A percentile compares a stretch with the other conserved stretches of the same genome.
These are phyloP conservation scores for Opisthograptis luteolata DNA, from an alignment of 2,888 invertebrate species.

Conservation along the genomic window DNA sequence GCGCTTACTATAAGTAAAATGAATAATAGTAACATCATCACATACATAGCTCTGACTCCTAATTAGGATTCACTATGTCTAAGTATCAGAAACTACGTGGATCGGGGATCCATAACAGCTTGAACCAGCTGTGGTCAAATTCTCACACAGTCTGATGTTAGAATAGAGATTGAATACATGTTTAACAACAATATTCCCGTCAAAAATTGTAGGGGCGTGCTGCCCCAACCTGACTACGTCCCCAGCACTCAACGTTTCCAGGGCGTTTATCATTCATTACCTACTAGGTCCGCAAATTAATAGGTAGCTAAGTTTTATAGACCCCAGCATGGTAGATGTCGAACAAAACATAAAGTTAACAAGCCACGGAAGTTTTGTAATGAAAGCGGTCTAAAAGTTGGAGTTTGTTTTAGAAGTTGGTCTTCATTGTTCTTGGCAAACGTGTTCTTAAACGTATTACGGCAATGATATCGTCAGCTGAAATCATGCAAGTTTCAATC, in stretches of 20 bases:
- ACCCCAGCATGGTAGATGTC: neutral
- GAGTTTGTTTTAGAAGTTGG: conserved; percentile 1
- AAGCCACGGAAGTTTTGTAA: conserved; percentile 3
- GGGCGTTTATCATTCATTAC: conserved; percentile 17
- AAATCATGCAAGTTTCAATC: neutral
- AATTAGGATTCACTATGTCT: too few relatives aligned
- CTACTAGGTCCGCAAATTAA: conserved; percentile 17
- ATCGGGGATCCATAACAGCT: too few relatives aligned
- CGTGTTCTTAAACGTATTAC: neutral
- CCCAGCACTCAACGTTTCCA: neutral
- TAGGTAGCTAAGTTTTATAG: conserved; percentile 20
- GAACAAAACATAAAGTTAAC: conserved; percentile 9
- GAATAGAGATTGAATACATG: too few relatives aligned
- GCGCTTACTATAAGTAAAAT: too few relatives aligned
- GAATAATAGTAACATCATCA: too few relatives aligned
- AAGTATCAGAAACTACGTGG: too few relatives aligned
- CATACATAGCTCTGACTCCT: too few relatives aligned
- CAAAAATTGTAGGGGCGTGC: too few relatives aligned
- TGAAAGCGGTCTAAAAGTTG: conserved; percentile 7
- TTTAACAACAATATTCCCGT: too few relatives aligned
- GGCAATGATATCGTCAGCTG: neutral
- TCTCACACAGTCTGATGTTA: too few relatives aligned
- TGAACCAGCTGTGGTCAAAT: too few relatives aligned
- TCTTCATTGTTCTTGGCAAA: conserved; percentile 4
- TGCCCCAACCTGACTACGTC: neutral